Percentiles rank a stretch among this genome's conserved stretches.
These are phyloP conservation scores for Eptatretus burgeri DNA, from an alignment of 2,113 vertebrate species.

Conservation along the genomic window DNA sequence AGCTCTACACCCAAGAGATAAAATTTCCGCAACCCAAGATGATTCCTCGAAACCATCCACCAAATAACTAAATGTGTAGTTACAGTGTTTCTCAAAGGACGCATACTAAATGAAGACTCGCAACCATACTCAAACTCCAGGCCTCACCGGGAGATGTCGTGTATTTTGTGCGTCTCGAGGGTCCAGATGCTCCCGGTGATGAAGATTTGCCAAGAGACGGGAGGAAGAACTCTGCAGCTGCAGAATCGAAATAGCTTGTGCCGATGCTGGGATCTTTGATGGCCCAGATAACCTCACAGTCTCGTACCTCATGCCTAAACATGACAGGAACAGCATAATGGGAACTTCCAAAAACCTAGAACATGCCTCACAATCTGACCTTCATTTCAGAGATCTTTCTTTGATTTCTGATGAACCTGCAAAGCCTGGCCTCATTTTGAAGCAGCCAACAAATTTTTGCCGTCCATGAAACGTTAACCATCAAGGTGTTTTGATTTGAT, in stretches of 20 bases:
- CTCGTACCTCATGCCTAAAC: constrained; percentile 40
- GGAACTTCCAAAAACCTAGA: not conserved
- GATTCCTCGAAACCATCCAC: no score
- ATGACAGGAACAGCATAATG: not conserved
- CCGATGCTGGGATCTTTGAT: constrained; percentile 83
- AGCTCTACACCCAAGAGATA: no score
- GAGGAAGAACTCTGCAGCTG: constrained; percentile 67
- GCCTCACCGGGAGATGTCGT: no score
- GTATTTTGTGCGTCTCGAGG: no score
- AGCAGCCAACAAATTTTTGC: not conserved
- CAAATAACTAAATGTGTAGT: no score
- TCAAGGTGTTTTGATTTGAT: not conserved
- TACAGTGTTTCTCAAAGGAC: no score
- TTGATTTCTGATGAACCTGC: not conserved
- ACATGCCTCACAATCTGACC: not conserved
- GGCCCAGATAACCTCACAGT: constrained; percentile 76
- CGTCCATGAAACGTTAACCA: not conserved
- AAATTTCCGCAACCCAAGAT: no score
- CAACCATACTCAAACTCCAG: no score
- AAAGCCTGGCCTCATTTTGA: not conserved
- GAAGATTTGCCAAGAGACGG: constrained; percentile 22
- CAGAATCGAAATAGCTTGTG: constrained; percentile 74
- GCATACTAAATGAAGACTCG: no score
- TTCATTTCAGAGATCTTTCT: not conserved
- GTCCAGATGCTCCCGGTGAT: not conserved